These are phyloP conservation scores for Pipra filicauda DNA, from an alignment of 2,113 vertebrate species.

Conservation along the genomic window DNA sequence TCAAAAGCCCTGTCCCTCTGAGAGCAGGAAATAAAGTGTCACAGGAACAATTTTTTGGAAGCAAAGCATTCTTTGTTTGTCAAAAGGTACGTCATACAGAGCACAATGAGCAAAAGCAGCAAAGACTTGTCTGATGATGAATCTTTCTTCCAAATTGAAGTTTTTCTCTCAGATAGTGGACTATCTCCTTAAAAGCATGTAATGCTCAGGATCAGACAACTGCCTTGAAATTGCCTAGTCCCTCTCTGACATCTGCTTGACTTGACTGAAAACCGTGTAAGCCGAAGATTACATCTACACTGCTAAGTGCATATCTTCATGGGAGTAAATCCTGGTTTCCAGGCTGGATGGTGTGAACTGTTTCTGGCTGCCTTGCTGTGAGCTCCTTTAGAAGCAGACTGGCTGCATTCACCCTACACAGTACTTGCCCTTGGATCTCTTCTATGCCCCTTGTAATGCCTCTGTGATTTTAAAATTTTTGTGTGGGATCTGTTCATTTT, in stretches of 20 bases:
- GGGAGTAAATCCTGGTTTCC: background rate
- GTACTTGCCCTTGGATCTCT: background rate
- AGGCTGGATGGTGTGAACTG: background rate
- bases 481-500: background rate
- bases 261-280: background rate
- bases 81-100: background rate
- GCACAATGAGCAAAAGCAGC: background rate
- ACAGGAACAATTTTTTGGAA: background rate
- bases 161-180: background rate
- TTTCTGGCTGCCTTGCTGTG: background rate
- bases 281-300: background rate
- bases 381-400: background rate
- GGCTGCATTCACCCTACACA: background rate
- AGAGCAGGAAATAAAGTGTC: background rate
- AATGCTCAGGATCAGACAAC: background rate
- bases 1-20: background rate
- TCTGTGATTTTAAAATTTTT: background rate
- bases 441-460: background rate
- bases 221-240: background rate
- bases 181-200: background rate
- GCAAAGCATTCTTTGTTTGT: background rate
- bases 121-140: background rate
- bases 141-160: background rate
- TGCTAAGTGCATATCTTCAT: background rate
- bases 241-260: background rate